These are phyloP conservation scores for Anorthoa munda DNA, from an alignment of 2,888 invertebrate genomes.

Conservation along the genomic window DNA sequence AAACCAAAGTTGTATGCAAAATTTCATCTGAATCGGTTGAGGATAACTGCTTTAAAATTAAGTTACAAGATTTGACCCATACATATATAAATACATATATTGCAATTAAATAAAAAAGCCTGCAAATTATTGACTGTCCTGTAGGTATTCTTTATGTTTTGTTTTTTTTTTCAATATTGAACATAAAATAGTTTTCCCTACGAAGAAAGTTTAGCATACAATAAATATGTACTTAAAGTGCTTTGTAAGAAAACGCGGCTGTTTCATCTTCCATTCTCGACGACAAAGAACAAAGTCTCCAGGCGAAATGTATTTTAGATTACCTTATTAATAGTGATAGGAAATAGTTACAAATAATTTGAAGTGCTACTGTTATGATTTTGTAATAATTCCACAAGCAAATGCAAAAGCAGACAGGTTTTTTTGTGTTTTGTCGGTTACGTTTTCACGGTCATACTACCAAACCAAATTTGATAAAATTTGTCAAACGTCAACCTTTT, in stretches of 20 bases:
- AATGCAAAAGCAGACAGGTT: not conserved
- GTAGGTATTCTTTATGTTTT: not conserved
- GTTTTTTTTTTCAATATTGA: not conserved
- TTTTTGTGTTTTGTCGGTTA: not conserved
- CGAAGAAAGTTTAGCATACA: slow-evolving; percentile 18
- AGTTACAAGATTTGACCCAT: too few species aligned
- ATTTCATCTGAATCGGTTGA: too few species aligned
- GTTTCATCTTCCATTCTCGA: slow-evolving; percentile 38
- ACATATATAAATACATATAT: too few species aligned
- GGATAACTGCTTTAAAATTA: too few species aligned
- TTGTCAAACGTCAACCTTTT: slow-evolving; percentile 3
- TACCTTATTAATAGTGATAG: not conserved
- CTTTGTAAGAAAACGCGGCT: slow-evolving; percentile 33
- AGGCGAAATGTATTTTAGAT: slow-evolving; percentile 29
- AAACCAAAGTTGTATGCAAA: too few species aligned
- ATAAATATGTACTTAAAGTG: not conserved
- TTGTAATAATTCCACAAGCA: not conserved
- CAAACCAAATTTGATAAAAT: slow-evolving; percentile 12
- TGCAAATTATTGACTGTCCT: too few species aligned
- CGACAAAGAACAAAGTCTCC: slow-evolving; percentile 32
- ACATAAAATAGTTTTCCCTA: slow-evolving; percentile 26
- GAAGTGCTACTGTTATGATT: not conserved
- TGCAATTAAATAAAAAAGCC: too few species aligned
- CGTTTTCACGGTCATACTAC: not conserved
- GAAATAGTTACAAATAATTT: not conserved